Evolutionary conservation across 1,140 invertebrate species (phyloP), one percentile per base, ranked within the genome.

Genomic region (Ooceraea biroi): DNA sequence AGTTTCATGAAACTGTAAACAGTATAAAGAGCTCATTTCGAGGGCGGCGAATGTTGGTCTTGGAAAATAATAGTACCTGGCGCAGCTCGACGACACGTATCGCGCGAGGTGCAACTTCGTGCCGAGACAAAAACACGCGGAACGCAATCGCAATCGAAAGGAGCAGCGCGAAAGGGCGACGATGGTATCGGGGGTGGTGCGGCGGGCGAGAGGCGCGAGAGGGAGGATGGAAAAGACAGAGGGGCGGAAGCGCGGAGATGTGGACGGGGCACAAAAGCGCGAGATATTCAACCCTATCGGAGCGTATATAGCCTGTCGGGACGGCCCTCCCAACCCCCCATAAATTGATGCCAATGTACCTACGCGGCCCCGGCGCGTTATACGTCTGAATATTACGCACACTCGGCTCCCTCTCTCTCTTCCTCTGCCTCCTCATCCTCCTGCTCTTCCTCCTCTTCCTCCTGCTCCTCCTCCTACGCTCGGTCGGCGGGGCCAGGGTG

Each of bases 341-440:
- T 93, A 93, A 93, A 93, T 92, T 93, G 91, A 92, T 92, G 92
- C 90, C 91, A 92, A 92, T 91, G 91, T 91, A 91, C 88, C 90
- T 91, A 92, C 91, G 88, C 88, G 92, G 88, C 89, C 91, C 85
- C 88, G 88, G 90, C 90, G 90, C 91, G 90, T 90, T 91, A 91
- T 91, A 91, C 91, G 90, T 93, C 91, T 93, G 91, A 92, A 93
- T 92, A 93, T 92, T 92, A 92, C 91, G 89, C 92, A 91, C 89
- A 92, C 91, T 88, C 88, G 87, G 80, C 84, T 77, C 80, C 84
- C 65, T n/a, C 5, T 8, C 5, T 8, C 5, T 14, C 58, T 36
- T 12, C 22, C 41, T 25, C 19, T 5, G 36, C 25, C 55, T n/a
- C 52, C 69, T 52, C 61, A n/a, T n/a, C n/a, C n/a, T n/a, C n/a